Evolutionary conservation across 1,140 invertebrate species (phyloP).

Genomic region (Plectrocnemia conspersa): DNA sequence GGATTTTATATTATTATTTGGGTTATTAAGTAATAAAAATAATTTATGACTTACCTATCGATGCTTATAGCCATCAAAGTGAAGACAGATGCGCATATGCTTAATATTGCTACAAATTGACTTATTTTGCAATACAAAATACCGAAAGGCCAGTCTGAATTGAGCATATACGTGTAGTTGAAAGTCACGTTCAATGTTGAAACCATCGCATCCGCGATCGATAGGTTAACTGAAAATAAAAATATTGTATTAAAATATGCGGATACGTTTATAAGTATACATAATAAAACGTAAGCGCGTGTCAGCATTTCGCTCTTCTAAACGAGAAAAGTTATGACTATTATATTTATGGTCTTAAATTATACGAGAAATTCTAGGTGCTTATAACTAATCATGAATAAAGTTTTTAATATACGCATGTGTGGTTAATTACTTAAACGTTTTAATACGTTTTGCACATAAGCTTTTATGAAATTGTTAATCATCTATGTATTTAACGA

Average conservation of each 20-base stretch:
- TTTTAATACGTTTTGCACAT: too few species aligned
- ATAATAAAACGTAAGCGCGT: too few species aligned
- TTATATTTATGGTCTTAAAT: too few species aligned
- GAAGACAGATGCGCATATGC: slow-evolving; percentile 89
- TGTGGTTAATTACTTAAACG: too few species aligned
- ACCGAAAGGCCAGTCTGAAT: slow-evolving; percentile 91
- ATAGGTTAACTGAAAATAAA: slow-evolving; percentile 73
- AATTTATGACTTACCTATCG: slow-evolving; percentile 85
- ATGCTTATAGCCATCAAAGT: slow-evolving; percentile 94
- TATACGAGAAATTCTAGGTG: too few species aligned
- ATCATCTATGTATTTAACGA: too few species aligned
- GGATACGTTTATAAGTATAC: too few species aligned
- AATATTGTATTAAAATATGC: slow-evolving; percentile 11
- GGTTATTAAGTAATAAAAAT: background rate
- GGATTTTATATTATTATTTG: background rate
- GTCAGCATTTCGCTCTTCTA: too few species aligned
- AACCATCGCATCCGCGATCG: slow-evolving; percentile 90
- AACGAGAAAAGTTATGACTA: too few species aligned
- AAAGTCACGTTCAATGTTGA: slow-evolving; percentile 91
- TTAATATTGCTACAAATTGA: slow-evolving; percentile 87
- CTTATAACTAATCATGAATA: too few species aligned
- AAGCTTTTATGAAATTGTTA: too few species aligned
- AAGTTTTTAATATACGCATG: too few species aligned
- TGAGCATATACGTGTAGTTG: slow-evolving; percentile 90
- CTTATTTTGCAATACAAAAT: slow-evolving; percentile 89